phyloP scores from a whole-genome alignment of 2,113 vertebrate species.

The Panurus biarmicus region DNA sequence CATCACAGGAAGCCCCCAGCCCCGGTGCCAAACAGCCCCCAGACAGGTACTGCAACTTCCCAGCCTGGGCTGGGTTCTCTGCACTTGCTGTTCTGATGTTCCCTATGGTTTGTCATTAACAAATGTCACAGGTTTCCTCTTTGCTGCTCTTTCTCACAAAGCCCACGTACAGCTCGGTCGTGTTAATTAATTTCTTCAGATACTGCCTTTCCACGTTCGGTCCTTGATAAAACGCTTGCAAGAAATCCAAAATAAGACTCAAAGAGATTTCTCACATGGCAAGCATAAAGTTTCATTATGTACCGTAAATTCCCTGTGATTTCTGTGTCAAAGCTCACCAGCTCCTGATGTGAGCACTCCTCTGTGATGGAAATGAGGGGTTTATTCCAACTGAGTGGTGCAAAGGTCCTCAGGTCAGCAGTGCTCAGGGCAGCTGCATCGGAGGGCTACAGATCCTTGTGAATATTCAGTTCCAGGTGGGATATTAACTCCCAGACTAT shows the following conservation, averaged over 20 bases:
- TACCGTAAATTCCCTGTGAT: not conserved
- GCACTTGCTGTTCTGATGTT: not conserved
- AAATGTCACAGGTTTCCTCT: not conserved
- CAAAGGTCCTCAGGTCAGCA: not conserved
- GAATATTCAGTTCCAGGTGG: not conserved
- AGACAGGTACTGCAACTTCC: fast-evolving
- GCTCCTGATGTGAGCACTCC: not conserved
- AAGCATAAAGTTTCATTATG: not conserved
- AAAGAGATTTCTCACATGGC: not conserved
- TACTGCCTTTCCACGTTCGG: not conserved
- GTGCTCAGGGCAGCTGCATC: not conserved
- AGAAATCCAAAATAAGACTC: not conserved
- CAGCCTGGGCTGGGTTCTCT: not conserved
- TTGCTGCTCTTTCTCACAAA: not conserved
- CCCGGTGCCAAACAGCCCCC: not conserved
- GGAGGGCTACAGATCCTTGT: no score
- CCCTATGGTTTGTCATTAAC: not conserved
- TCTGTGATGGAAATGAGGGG: not conserved
- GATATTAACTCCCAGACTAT: not conserved
- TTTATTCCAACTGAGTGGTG: not conserved
- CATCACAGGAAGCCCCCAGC: not conserved
- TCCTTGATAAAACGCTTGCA: not conserved
- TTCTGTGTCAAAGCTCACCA: not conserved
- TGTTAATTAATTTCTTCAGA: slow-evolving; percentile 1
- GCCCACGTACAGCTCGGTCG: not conserved